A percentile compares a stretch with the other conserved stretches of the same genome.
These are phyloP conservation scores for Rissa tridactyla DNA, from an alignment of 2,113 vertebrate genomes.

Conservation along the genomic window DNA sequence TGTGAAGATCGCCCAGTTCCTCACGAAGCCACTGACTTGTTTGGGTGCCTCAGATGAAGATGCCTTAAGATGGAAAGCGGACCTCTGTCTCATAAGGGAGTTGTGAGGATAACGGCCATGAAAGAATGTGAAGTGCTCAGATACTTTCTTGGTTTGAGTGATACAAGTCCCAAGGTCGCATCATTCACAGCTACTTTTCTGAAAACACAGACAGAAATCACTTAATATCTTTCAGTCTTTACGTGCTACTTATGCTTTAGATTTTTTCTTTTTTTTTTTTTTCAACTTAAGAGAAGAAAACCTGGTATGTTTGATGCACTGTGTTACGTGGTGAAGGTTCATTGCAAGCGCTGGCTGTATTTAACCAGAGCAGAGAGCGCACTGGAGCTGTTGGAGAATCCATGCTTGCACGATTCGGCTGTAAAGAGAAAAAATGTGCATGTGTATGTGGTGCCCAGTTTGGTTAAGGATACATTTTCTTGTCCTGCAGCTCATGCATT, in stretches of 20 bases:
- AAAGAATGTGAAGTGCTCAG: background rate
- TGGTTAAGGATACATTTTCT: background rate
- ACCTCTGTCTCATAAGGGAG: background rate
- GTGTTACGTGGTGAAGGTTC: background rate
- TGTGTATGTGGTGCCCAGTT: accelerated
- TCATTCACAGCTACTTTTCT: background rate
- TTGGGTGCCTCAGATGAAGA: background rate
- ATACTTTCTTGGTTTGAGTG: background rate
- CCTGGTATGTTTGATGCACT: background rate
- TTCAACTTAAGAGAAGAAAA: background rate
- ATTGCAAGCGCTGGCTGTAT: background rate
- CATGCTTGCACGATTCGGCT: background rate
- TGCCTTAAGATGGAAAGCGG: background rate
- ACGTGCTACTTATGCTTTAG: background rate
- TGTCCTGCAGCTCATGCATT: background rate
- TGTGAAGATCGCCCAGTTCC: background rate
- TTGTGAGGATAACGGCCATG: background rate
- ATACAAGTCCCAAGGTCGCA: background rate
- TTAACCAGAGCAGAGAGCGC: background rate
- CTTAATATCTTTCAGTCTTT: background rate
- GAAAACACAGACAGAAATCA: background rate
- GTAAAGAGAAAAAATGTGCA: background rate
- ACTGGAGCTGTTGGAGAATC: background rate
- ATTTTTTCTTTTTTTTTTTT: background rate
- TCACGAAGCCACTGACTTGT: background rate